Conservation (phyloP, 2,113 vertebrate genomes). For the Pterocles gutturalis region DNA sequence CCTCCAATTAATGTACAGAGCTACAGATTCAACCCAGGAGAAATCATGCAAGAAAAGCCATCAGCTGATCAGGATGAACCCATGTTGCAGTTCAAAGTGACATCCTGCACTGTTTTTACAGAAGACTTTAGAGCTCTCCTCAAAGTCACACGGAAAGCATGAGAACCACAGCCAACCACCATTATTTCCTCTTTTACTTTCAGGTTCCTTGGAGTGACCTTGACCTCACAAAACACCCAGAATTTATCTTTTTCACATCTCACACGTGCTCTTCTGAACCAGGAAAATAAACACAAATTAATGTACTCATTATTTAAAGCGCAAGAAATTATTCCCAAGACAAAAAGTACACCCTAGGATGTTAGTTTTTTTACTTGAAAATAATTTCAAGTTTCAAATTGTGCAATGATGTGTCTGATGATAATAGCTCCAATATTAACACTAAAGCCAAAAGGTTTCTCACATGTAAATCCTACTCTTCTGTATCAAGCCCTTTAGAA, state of each 20-base stretch:
- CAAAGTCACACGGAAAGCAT: background rate
- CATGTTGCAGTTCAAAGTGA: background rate
- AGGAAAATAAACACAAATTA: background rate
- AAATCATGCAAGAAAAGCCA: background rate
- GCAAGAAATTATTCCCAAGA: background rate
- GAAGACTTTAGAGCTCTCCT: background rate
- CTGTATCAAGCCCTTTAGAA: background rate
- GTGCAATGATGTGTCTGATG: background rate
- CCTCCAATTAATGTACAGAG: background rate
- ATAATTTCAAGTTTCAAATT: background rate
- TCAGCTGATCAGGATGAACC: background rate
- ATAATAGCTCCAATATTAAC: background rate
- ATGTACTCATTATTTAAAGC: background rate
- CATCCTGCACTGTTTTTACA: background rate
- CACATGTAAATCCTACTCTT: background rate
- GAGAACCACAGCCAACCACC: background rate
- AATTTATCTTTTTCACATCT: background rate
- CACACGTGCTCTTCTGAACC: background rate
- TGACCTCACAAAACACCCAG: background rate
- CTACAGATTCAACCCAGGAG: background rate
- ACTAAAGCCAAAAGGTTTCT: background rate
- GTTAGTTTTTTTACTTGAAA: background rate
- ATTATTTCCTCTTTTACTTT: background rate
- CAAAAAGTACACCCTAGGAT: background rate
- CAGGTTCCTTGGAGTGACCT: background rate